Evolutionary conservation across 2,113 vertebrate genomes (phyloP), one percentile per base, ranked within the genome.

Genomic region (Myotis brandtii): DNA sequence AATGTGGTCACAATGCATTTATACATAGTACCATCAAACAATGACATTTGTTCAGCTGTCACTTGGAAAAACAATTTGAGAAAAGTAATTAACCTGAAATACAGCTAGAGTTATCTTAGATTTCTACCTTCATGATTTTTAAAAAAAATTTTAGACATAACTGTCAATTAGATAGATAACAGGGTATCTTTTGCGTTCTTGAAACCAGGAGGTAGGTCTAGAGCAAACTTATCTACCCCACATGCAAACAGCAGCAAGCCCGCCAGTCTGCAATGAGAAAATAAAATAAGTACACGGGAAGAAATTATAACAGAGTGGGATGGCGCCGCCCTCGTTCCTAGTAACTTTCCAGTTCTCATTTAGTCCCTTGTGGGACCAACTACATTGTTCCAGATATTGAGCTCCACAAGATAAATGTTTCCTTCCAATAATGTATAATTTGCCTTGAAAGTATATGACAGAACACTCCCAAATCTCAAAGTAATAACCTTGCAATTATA

Each of bases 51-150:
- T 79, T 88, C 59, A 37, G 66, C 40, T 94, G 59, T 82, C 77
- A 76, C n/a, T n/a, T 77, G 17, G 40, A 64, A 90, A 93, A 85
- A 67, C 40, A 48, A 92, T 5, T 56, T 89, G 50, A 96, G 76
- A 70, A 75, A 73, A 76, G 25, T 25, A 90, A 91, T 23, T 87
- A 83, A 79, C 50, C 43, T 52, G 69, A 94, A 94, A 93, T 70
- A 93, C 80, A 80, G 52, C 83, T 43, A 4, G 4, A 70, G 59
- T 79, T 89, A 82, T 37, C 43, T 62, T 48, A 76, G 67, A 87
- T 76, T 66, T 76, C 54, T 48, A 89, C 84, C 25, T 50, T 83
- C 37, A 20, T 54, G 34, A 48, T 40, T 52, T 85, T 69, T 72
- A n/a, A n/a, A n/a, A n/a, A n/a, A n/a, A n/a, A 32, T 84, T 92